Conservation (phyloP, 2,113 vertebrate species). For the Cryptomyrus ogoouensis region DNA sequence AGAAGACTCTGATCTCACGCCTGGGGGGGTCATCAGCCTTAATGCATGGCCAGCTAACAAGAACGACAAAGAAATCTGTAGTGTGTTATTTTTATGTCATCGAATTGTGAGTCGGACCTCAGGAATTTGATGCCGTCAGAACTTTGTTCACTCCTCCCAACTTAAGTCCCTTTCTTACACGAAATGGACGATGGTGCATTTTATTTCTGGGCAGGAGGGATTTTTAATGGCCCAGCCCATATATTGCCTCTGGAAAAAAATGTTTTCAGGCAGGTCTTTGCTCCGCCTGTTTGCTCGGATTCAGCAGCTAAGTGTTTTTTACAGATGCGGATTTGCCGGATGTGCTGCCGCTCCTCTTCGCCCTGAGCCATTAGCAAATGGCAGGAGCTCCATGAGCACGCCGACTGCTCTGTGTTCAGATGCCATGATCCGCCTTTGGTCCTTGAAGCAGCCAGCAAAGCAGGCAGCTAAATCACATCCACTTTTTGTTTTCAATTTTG, state of each 20-base stretch:
- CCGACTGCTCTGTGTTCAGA: neutral
- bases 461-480: conserved; percentile 1
- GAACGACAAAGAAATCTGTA: conserved; percentile 34
- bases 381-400: neutral
- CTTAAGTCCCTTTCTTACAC: conserved; percentile 63
- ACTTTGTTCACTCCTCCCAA: conserved; percentile 51
- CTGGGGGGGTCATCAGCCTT: conserved; percentile 47
- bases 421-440: neutral
- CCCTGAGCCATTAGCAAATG: conserved; percentile 9
- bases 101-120: conserved; percentile 32
- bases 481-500: neutral
- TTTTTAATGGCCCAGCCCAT: conserved; percentile 16
- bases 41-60: conserved; percentile 53
- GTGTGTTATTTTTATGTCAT: conserved; percentile 50
- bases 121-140: conserved; percentile 52
- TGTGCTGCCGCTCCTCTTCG: neutral
- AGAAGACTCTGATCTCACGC: conserved; percentile 46
- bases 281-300: neutral
- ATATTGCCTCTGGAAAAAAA: neutral
- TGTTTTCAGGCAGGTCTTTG: neutral
- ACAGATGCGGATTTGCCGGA: neutral
- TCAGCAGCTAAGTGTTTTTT: neutral
- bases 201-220: conserved; percentile 50
- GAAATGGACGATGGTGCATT: conserved; percentile 47
- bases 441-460: neutral